phyloP scores from a whole-genome alignment of 2,113 vertebrate genomes.

The Camelus dromedarius region DNA sequence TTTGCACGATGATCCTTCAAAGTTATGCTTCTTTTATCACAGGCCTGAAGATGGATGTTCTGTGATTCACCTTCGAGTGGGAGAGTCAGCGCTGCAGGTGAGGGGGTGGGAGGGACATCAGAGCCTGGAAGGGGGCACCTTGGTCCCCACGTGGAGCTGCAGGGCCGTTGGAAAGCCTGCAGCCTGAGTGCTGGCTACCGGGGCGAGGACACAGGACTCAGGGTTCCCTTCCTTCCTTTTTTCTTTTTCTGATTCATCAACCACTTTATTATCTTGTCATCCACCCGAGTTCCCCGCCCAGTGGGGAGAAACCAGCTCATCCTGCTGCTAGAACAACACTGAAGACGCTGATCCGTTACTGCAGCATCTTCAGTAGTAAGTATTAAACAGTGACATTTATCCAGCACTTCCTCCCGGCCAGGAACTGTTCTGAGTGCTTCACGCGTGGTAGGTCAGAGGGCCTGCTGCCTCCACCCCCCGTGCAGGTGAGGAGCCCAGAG shows the following conservation, averaged over 20 bases:
- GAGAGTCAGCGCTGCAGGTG: neutral
- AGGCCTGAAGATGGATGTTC: slow-evolving; percentile 53
- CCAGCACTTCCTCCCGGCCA: fast-evolving
- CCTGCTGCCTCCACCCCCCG: no score
- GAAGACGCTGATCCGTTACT: fast-evolving
- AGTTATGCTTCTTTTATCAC: slow-evolving; percentile 76
- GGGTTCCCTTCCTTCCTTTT: neutral
- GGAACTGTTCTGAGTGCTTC: no score
- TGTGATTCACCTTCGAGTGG: neutral
- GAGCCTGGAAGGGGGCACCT: neutral
- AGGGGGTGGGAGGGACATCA: slow-evolving; percentile 62
- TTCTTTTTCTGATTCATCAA: neutral
- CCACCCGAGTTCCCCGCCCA: fast-evolving
- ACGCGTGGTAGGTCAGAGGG: fast-evolving
- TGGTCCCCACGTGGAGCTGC: slow-evolving; percentile 68
- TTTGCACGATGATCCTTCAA: slow-evolving; percentile 73
- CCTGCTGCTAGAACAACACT: no score
- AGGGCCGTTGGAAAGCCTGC: slow-evolving; percentile 63
- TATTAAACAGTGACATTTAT: no score
- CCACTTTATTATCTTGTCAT: fast-evolving
- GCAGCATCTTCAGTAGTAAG: no score
- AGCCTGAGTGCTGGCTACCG: slow-evolving; percentile 61
- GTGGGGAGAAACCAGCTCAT: fast-evolving
- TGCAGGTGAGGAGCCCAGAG: no score
- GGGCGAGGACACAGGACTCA: neutral